Conservation (phyloP, 2,888 invertebrate genomes). For the Crepidodera aurea region DNA sequence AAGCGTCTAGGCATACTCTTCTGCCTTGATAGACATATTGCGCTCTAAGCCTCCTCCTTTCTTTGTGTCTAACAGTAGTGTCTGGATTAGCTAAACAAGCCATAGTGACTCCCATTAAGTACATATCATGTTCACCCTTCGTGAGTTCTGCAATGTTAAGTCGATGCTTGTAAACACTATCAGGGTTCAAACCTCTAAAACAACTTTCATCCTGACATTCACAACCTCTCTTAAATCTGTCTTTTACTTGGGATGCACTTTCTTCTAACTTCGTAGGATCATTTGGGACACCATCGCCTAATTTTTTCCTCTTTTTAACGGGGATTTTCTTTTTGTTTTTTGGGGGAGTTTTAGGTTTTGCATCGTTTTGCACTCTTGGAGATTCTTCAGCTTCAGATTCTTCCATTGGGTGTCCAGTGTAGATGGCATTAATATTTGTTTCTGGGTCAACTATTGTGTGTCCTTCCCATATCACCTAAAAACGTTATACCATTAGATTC, state of each 20-base stretch:
- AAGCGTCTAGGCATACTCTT: slow-evolving; percentile 80
- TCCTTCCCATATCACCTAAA: slow-evolving; percentile 72
- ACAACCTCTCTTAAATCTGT: slow-evolving; percentile 75
- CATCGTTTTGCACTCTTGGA: slow-evolving; percentile 46
- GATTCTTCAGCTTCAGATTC: slow-evolving; percentile 40
- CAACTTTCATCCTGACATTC: slow-evolving; percentile 81
- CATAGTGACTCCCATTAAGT: slow-evolving; percentile 86
- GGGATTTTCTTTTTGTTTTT: slow-evolving; percentile 59
- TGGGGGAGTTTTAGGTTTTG: slow-evolving; percentile 59
- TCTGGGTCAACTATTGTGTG: slow-evolving; percentile 69
- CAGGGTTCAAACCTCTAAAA: slow-evolving; percentile 77
- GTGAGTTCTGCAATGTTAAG: slow-evolving; percentile 81
- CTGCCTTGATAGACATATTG: slow-evolving; percentile 82
- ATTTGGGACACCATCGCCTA: slow-evolving; percentile 50
- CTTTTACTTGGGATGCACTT: slow-evolving; percentile 73
- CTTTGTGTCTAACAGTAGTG: slow-evolving; percentile 75
- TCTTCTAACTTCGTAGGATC: slow-evolving; percentile 75
- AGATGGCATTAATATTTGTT: slow-evolving; percentile 55
- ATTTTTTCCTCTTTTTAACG: slow-evolving; percentile 64
- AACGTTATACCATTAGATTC: too few relatives aligned
- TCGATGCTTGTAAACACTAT: slow-evolving; percentile 78
- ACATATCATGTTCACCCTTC: slow-evolving; percentile 85
- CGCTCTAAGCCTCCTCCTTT: slow-evolving; percentile 74
- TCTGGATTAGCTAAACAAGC: slow-evolving; percentile 79
- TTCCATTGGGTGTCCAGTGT: slow-evolving; percentile 48